Conservation (phyloP, 2,888 invertebrate genomes). For the Machimus atricapillus region DNA sequence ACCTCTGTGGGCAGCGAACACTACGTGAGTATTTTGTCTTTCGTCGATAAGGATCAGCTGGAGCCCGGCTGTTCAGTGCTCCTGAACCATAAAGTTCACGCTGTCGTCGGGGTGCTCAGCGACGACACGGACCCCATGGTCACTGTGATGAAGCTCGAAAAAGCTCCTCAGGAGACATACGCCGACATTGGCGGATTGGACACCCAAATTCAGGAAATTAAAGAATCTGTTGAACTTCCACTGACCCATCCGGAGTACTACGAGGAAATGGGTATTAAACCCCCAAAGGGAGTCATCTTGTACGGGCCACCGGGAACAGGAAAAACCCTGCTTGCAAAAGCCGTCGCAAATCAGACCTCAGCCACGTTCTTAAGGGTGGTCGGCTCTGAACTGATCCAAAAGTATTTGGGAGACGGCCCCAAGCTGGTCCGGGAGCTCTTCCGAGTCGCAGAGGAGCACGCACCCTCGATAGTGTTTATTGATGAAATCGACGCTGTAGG, state of each 20-base stretch:
- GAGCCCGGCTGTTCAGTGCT: slow-evolving; percentile 99
- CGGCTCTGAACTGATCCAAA: slow-evolving; percentile 99
- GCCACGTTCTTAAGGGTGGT: slow-evolving; percentile 98
- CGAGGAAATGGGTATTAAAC: slow-evolving; percentile 99
- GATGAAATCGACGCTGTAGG: slow-evolving; percentile 99
- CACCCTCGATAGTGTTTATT: slow-evolving; percentile 99
- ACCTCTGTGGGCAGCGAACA: slow-evolving; percentile 99
- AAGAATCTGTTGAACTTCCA: slow-evolving; percentile 98
- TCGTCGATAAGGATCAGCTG: slow-evolving; percentile 98
- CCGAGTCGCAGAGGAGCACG: slow-evolving; percentile 99
- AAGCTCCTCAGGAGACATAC: slow-evolving; percentile 99
- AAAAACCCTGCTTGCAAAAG: slow-evolving; percentile 97
- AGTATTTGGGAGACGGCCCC: slow-evolving; percentile 98
- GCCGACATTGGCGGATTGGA: slow-evolving; percentile 98
- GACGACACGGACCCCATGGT: slow-evolving; percentile 99
- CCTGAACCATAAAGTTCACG: slow-evolving; percentile 98
- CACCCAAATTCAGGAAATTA: slow-evolving; percentile 96
- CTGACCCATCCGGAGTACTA: slow-evolving; percentile 99
- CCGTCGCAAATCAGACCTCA: slow-evolving; percentile 99
- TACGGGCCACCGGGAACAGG: slow-evolving; percentile 99
- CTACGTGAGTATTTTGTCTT: slow-evolving; percentile 98
- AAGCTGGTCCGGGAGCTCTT: slow-evolving; percentile 97
- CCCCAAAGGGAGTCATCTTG: slow-evolving; percentile 98
- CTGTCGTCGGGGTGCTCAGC: slow-evolving; percentile 98
- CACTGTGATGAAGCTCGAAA: slow-evolving; percentile 99